These are phyloP conservation scores for Amphiura filiformis DNA, from an alignment of 35 echinoderm and acorn worm genomes.

Conservation along the genomic window DNA sequence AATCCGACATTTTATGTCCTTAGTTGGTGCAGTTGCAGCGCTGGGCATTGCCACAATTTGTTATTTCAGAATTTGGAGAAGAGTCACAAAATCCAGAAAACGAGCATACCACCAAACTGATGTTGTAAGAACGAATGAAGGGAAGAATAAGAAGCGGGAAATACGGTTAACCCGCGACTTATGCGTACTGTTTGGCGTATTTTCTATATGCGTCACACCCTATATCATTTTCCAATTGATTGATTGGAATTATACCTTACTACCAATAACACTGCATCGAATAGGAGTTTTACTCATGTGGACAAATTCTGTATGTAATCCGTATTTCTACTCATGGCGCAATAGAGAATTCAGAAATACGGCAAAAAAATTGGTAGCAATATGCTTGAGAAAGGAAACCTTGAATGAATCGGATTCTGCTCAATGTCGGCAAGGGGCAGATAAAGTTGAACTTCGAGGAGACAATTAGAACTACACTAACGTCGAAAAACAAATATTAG, in stretches of 20 bases:
- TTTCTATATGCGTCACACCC: background rate
- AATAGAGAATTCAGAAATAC: background rate
- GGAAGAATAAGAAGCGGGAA: background rate
- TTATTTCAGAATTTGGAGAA: constrained; percentile 5
- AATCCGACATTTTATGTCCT: background rate
- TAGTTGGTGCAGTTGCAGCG: background rate
- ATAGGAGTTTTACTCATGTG: background rate
- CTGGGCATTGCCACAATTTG: background rate
- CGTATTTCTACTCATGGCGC: background rate
- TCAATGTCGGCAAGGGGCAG: too few species aligned
- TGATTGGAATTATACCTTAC: background rate
- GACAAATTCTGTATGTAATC: constrained; percentile 7
- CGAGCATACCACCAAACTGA: background rate
- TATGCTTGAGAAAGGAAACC: background rate
- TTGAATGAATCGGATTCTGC: too few species aligned
- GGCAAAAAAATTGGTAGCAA: background rate
- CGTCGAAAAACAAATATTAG: too few species aligned
- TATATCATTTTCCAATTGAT: background rate
- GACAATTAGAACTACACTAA: too few species aligned
- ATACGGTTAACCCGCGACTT: background rate
- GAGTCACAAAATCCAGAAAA: background rate
- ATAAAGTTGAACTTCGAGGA: too few species aligned
- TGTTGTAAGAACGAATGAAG: background rate
- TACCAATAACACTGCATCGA: background rate
- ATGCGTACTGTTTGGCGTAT: background rate